Conservation (phyloP, 2,888 invertebrate species). For the Lasioglossum lativentre region DNA sequence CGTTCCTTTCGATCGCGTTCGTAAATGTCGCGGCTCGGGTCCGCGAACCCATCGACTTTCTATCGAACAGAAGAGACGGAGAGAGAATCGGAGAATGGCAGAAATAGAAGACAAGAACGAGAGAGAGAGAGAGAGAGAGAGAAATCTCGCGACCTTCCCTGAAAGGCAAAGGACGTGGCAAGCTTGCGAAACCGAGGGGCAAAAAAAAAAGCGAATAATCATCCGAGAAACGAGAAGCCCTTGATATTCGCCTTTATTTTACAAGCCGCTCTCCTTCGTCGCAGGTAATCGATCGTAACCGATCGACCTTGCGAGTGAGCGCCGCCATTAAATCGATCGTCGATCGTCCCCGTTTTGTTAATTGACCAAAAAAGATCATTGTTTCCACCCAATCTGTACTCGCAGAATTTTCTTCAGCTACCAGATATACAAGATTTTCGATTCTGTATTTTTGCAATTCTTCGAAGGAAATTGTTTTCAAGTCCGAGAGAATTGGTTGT, state of each 20-base stretch:
- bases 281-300: constrained; percentile 63
- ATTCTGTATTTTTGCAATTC: neutral
- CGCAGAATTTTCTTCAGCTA: neutral
- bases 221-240: constrained; percentile 11
- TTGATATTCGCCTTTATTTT: constrained; percentile 52
- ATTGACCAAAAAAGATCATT: neutral
- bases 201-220: neutral
- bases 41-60: constrained; percentile 48
- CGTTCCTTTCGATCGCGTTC: constrained; percentile 51
- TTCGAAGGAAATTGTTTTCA: neutral
- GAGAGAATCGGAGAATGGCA: neutral
- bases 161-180: constrained; percentile 19
- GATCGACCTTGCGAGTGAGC: constrained; percentile 62
- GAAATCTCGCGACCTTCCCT: constrained; percentile 6
- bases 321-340: constrained; percentile 14
- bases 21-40: constrained; percentile 51
- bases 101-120: neutral
- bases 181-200: neutral
- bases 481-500: neutral
- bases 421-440: neutral
- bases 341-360: neutral
- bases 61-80: constrained; percentile 31
- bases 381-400: neutral
- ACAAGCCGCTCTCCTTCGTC: constrained; percentile 64
- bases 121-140: neutral